These are phyloP conservation scores for Sebastes schlegelii DNA, from an alignment of 2,113 vertebrate species.

Conservation along the genomic window DNA sequence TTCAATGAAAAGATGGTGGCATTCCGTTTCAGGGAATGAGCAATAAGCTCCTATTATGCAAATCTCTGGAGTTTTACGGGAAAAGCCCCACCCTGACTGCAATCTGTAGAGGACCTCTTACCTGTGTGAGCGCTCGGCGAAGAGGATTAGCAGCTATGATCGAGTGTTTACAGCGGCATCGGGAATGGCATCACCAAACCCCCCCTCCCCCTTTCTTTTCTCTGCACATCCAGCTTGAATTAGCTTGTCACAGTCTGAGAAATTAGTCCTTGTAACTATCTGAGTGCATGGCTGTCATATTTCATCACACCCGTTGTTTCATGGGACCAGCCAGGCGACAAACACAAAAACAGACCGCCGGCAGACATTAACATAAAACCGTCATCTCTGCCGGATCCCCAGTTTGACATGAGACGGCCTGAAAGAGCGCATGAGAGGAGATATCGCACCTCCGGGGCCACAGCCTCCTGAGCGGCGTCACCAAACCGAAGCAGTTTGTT, in stretches of 20 bases:
- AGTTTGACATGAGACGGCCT: conserved; percentile 63
- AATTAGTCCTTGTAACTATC: conserved; percentile 59
- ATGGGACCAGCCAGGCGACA: conserved; percentile 31
- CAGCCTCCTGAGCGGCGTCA: conserved; percentile 28
- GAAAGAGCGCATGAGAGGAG: conserved; percentile 52
- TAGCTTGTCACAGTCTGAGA: conserved; percentile 52
- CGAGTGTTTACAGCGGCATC: conserved; percentile 34
- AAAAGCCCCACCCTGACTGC: conserved; percentile 32
- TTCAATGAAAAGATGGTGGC: conserved; percentile 53
- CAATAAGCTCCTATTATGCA: conserved; percentile 58
- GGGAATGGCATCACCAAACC: conserved; percentile 31
- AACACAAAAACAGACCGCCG: conserved; percentile 25
- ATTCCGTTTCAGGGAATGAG: conserved; percentile 54
- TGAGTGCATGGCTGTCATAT: conserved; percentile 61
- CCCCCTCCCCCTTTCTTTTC: conserved; percentile 2
- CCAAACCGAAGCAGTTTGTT: conserved; percentile 40
- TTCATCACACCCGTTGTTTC: conserved; percentile 46
- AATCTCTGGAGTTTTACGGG: conserved; percentile 57
- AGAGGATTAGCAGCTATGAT: conserved; percentile 53
- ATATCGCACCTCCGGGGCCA: conserved; percentile 30
- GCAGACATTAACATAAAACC: conserved; percentile 51
- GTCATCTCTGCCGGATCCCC: conserved; percentile 41
- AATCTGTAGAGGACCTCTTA: conserved; percentile 42
- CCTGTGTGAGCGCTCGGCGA: conserved; percentile 48
- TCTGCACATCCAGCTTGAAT: conserved; percentile 47